Evolutionary conservation across 2,113 vertebrate genomes (phyloP).

Genomic region (Burhinus oedicnemus): DNA sequence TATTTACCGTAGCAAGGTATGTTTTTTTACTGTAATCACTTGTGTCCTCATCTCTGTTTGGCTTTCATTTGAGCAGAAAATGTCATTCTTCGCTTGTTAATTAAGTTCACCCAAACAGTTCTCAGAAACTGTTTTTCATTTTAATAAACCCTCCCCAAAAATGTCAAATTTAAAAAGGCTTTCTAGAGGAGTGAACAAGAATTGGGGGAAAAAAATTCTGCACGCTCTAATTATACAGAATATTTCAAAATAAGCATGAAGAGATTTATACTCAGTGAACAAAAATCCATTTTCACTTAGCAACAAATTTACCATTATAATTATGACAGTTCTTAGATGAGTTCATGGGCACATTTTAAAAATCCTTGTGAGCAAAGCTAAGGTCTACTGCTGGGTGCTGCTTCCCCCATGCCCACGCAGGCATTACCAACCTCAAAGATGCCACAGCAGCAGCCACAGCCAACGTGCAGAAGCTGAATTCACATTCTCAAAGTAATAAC

Average conservation of each 20-base stretch:
- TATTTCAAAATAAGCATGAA: slow-evolving; percentile 54
- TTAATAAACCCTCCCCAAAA: background rate
- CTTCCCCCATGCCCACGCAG: background rate
- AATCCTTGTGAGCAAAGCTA: slow-evolving; percentile 8
- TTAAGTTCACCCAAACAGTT: background rate
- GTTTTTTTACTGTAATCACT: background rate
- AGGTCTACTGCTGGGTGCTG: background rate
- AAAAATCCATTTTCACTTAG: slow-evolving; percentile 38
- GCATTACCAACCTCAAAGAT: background rate
- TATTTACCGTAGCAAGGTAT: slow-evolving; percentile 9
- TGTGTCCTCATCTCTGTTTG: background rate
- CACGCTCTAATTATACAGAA: slow-evolving; percentile 38
- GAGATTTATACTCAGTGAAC: slow-evolving; percentile 35
- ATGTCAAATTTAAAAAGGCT: background rate
- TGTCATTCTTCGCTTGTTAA: slow-evolving; percentile 35
- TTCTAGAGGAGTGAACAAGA: background rate
- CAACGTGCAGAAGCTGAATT: background rate
- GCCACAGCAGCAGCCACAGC: background rate
- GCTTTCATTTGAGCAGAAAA: background rate
- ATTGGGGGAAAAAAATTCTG: background rate
- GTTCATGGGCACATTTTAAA: slow-evolving; percentile 38
- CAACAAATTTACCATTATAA: slow-evolving; percentile 42
- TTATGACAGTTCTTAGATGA: slow-evolving; percentile 39
- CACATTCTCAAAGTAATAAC: background rate
- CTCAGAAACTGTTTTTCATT: background rate